Evolutionary conservation across 2,888 invertebrate species (phyloP), one percentile per base, ranked within the genome.

Genomic region (Hydrotaea diabolus): DNA sequence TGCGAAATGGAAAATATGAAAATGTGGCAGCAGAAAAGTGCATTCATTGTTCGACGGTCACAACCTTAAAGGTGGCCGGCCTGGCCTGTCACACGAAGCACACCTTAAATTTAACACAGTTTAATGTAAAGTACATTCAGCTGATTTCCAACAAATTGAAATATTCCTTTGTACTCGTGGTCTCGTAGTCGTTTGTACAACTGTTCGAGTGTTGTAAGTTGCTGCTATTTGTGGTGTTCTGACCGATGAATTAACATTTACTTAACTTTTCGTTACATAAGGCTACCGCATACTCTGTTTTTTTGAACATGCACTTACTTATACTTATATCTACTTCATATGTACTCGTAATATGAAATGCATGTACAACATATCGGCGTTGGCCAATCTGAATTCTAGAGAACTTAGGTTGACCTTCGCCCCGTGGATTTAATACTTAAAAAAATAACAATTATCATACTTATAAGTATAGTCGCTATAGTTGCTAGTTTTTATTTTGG

Each of bases 241-340:
- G 69, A 43, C 69, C 69, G 46, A 69, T 69, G 43, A 43, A 69
- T 69, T 69, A 69, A 69, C 69, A 69, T 69, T 31, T 69, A 69
- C 69, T 69, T 69, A 69, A 69, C 46, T 46, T 43, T 69, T 69
- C 43, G 17, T 69, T 69, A 17, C 62, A 62, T 62, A 62, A 13
- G 62, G 62, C 23, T 62, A 36, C 62, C 62, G 31, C 62, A 59
- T 59, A 59, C 17, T 62, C 26, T 31, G 31, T 31, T 15, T 62
- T n/a, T n/a, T n/a, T n/a, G n/a, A n/a, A 62, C n/a, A 62, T 36
- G 31, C n/a, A 62, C 62, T 62, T 31, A 62, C 62, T 62, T 31
- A 8, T 62, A 31, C 31, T 31, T 7, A 31, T 31, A 31, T 31
- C 31, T 31, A 31, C 31, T n/a, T 23, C n/a, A 39, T 39, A 1